Evolutionary conservation across 2,888 invertebrate genomes (phyloP).

Genomic region (Pheosia tremula): DNA sequence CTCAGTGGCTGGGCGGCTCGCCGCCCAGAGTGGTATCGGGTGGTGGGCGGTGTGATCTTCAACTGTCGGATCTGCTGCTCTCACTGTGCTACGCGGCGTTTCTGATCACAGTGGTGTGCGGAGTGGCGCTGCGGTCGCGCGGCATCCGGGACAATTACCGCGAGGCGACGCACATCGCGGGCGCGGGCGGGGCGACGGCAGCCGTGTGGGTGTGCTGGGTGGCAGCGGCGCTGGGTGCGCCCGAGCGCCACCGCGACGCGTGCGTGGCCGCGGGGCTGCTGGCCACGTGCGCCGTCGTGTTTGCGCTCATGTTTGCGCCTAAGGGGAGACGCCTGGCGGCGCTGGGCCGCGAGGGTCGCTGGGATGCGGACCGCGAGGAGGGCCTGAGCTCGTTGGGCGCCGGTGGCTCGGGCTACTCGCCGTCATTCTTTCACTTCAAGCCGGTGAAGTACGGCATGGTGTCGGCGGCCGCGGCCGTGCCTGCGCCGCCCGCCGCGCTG

Average conservation of each 20-base stretch:
- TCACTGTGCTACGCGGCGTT: conserved; percentile 94
- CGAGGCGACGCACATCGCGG: conserved; percentile 96
- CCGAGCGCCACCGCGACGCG: conserved; percentile 92
- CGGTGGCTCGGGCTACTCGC: conserved; percentile 93
- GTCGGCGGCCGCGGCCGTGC: conserved; percentile 74
- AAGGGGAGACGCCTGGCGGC: conserved; percentile 96
- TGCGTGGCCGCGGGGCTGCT: conserved; percentile 96
- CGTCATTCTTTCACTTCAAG: conserved; percentile 97
- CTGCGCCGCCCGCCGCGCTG: conserved; percentile 70
- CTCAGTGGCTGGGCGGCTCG: conserved; percentile 93
- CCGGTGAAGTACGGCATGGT: conserved; percentile 92
- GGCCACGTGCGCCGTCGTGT: conserved; percentile 92
- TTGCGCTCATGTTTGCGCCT: conserved; percentile 97
- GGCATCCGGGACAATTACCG: conserved; percentile 97
- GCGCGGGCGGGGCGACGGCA: conserved; percentile 93
- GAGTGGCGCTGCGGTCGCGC: conserved; percentile 93
- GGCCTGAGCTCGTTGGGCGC: conserved; percentile 91
- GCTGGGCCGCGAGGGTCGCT: conserved; percentile 94
- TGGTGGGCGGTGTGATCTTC: conserved; percentile 85
- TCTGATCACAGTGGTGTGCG: conserved; percentile 92
- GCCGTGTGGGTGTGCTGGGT: conserved; percentile 95
- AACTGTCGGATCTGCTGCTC: conserved; percentile 89
- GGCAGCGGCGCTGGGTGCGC: conserved; percentile 91
- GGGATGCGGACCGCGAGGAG: conserved; percentile 92
- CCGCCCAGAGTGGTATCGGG: conserved; percentile 83